Evolutionary conservation across 53 echinoderm and acorn worm species (phyloP), one percentile per base, ranked within the genome.

Genomic region (Henricia sp.): DNA sequence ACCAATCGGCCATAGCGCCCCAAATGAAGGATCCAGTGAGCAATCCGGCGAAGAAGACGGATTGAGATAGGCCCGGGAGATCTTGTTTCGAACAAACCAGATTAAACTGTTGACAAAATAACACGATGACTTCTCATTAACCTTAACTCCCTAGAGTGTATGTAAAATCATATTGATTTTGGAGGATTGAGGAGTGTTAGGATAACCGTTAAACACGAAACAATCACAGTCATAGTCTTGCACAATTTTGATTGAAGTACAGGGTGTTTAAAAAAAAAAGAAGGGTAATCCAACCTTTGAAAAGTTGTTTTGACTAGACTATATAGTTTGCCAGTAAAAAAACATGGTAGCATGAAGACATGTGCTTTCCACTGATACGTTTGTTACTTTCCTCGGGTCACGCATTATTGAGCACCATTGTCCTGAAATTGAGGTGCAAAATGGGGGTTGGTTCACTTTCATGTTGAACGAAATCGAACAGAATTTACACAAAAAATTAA

Each of bases 1-100:
- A 77, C 77, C 77, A 77, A 37, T 77, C 77, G 9, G 77, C 77
- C 17, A 60, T 62, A 8, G 77, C 60, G 2, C 77, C 77, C 77
- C 77, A 77, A 1, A 60, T 27, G 40, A 77, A 43, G 10, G 77
- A 77, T 1, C 77, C 62, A 23, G 42, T 42, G 42, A 77, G 43
- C n/a, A 77, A 40, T 5, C 77, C 77, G 4, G 77, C 62, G 23
- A 77, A 77, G 33, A 59, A 77, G 1, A 77, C 77, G 5, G 77
- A 77, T 62, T 77, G 77, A 8, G 77, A 24, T 4, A 77, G 5
- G 0, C 77, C 77, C 4, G 77, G 60, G 4, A 77, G 42, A 10
- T 77, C 77, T 27, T 41, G 1, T 29, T 28, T 77, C 29, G 41
- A 13, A 32, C 77, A 77, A 42, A 77, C 77, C 41, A 77, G 60